These are phyloP conservation scores for Athalia rosae DNA, from an alignment of 2,888 invertebrate genomes.

Conservation along the genomic window DNA sequence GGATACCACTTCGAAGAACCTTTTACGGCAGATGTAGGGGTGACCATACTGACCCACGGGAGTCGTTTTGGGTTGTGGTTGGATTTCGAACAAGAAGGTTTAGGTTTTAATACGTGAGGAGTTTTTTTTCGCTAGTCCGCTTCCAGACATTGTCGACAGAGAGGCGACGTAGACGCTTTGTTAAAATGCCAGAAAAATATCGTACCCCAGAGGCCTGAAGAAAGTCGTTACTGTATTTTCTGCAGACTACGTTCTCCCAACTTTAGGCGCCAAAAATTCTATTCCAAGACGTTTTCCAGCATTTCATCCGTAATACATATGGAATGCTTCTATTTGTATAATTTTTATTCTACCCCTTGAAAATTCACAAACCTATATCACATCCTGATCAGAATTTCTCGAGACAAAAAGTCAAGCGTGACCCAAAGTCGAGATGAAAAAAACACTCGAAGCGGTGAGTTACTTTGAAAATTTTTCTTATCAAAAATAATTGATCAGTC, in stretches of 20 bases:
- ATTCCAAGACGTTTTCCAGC: background rate
- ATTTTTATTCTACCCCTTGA: background rate
- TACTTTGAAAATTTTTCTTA: too few relatives aligned
- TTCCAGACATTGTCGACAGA: slow-evolving; percentile 17
- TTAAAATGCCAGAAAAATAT: slow-evolving; percentile 35
- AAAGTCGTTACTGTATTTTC: slow-evolving; percentile 15
- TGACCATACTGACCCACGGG: slow-evolving; percentile 25
- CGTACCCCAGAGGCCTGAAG: slow-evolving; percentile 30
- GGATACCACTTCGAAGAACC: background rate
- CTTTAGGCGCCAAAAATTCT: background rate
- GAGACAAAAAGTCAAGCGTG: background rate
- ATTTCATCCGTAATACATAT: background rate
- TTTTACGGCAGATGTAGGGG: slow-evolving; percentile 24
- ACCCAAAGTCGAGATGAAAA: background rate
- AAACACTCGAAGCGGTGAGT: background rate
- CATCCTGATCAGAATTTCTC: background rate
- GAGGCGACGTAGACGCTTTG: slow-evolving; percentile 27
- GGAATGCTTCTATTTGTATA: background rate
- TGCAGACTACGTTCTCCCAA: background rate
- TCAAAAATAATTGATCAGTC: too few relatives aligned
- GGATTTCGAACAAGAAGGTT: slow-evolving; percentile 26
- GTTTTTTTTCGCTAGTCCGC: slow-evolving; percentile 25
- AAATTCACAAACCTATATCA: background rate
- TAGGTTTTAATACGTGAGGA: slow-evolving; percentile 32
- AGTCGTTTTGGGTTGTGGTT: background rate